Base-by-base conservation (phyloP, 2,113 vertebrate species). In the Rhynchomys soricoides region DNA sequence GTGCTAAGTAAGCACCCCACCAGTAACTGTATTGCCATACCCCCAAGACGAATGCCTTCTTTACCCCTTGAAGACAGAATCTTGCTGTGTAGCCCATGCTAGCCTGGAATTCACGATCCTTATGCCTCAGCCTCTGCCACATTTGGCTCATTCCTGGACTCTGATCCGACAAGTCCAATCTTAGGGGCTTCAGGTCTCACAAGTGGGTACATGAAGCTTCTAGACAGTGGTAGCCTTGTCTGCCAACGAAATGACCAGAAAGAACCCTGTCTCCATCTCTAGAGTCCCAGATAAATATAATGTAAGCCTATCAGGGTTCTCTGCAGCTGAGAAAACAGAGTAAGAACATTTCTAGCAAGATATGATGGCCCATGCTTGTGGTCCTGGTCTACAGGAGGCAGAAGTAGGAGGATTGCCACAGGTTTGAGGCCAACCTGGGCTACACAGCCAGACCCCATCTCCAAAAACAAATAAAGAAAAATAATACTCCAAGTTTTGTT, bases 161-260 rank as follows among this genome's bases (percentile, higher is more conserved):
- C n/a, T 26, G 59, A 6, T 45, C 40, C 4, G 3, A 31, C 48
- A 34, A 4, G 9, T 19, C 52, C 24, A 3, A 43, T 31, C 29
- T 26, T 13, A 24, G 64, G 40, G 6, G 45, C 83, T 55, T 0
- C 2, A 40, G 87, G 34, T 16, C 50, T 1, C 57, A 9, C 7
- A 1, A 3, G 5, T 7, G 0, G 0, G 15, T 17, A 17, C 4
- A 13, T 1, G 11, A 50, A n/a, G 24, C 3, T 52, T 22, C 0
- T 1, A 29, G 55, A 29, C 34, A 24, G 29, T 1, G 17, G 17
- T 37, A 1, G n/a, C 43, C 19, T 29, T 34, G 92, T 59, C n/a
- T 59, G 16, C 85, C 74, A 52, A 68, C 24, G 34, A 52, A 15
- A 59, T 50, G 45, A 40, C 52, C 40, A 50, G 31, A 45, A 62